A percentile compares a stretch with the other conserved stretches of the same genome.
Evolutionary conservation across 2,113 vertebrate genomes (phyloP).

Genomic region (Pogona vitticeps): DNA sequence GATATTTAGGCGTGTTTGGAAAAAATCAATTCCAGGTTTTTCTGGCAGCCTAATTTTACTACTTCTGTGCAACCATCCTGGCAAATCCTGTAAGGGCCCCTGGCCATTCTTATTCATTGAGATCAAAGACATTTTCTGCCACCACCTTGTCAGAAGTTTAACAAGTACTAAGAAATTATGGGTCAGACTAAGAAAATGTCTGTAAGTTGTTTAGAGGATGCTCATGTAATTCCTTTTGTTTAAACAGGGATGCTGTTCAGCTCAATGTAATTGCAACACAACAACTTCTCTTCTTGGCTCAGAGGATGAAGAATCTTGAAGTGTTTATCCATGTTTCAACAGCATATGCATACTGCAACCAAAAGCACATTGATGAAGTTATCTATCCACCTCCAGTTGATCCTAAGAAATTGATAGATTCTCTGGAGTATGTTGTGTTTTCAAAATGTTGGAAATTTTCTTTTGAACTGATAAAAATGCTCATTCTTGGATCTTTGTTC

Average conservation of each 20-base stretch:
- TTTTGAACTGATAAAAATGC: background rate
- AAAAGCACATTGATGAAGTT: constrained; percentile 91
- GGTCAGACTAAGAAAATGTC: background rate
- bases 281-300: constrained; percentile 88
- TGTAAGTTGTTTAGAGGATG: background rate
- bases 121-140: background rate
- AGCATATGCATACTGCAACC: constrained; percentile 95
- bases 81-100: too few species aligned
- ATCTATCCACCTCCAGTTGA: constrained; percentile 93
- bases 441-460: background rate
- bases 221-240: constrained; percentile 8
- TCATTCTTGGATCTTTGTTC: background rate
- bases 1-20: too few species aligned
- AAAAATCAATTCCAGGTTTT: background rate
- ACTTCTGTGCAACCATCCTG: background rate
- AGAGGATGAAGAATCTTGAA: constrained; percentile 90
- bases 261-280: constrained; percentile 94
- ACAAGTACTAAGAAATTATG: background rate
- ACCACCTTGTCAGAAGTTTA: background rate
- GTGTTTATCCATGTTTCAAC: constrained; percentile 95
- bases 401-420: constrained; percentile 92
- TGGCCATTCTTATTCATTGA: background rate
- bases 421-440: constrained; percentile 87
- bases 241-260: constrained; percentile 90
- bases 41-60: background rate